Evolutionary conservation across 2,888 invertebrate genomes (phyloP).

Genomic region (Rosalia funebris): DNA sequence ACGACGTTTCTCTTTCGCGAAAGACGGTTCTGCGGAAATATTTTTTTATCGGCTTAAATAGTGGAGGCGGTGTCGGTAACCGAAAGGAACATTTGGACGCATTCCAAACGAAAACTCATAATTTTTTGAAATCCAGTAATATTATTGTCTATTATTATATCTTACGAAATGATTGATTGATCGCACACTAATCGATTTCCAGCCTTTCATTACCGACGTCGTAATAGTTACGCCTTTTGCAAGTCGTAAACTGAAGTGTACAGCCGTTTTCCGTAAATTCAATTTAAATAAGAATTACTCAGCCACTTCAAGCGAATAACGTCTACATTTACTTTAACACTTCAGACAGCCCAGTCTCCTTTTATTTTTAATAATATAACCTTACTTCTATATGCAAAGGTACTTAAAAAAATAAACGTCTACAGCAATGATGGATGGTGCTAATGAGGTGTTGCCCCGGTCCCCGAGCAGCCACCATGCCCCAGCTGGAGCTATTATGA

Average conservation of each 20-base stretch:
- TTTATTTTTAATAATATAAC: conserved; percentile 23
- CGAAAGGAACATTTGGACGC: not conserved
- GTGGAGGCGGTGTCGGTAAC: not conserved
- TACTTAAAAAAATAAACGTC: conserved; percentile 39
- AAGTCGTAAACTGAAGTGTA: not conserved
- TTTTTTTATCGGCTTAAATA: too few relatives aligned
- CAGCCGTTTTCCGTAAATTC: too few relatives aligned
- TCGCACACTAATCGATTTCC: not conserved
- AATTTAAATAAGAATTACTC: conserved; percentile 4
- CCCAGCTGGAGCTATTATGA: conserved; percentile 57
- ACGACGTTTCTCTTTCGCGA: too few relatives aligned
- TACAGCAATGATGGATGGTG: conserved; percentile 59
- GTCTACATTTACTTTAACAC: conserved; percentile 21
- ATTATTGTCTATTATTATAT: not conserved
- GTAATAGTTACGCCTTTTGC: not conserved
- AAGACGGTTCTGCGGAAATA: too few relatives aligned
- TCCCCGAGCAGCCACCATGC: conserved; percentile 37
- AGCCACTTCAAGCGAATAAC: conserved; percentile 7
- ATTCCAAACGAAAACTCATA: not conserved
- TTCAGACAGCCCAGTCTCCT: conserved; percentile 16
- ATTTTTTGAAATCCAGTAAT: not conserved
- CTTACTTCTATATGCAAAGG: conserved; percentile 25
- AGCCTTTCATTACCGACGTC: not conserved
- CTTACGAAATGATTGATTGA: not conserved
- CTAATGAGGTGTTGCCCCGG: conserved; percentile 57